Conservation (phyloP, 1,140 invertebrate genomes). For the Drosophila mauritiana region DNA sequence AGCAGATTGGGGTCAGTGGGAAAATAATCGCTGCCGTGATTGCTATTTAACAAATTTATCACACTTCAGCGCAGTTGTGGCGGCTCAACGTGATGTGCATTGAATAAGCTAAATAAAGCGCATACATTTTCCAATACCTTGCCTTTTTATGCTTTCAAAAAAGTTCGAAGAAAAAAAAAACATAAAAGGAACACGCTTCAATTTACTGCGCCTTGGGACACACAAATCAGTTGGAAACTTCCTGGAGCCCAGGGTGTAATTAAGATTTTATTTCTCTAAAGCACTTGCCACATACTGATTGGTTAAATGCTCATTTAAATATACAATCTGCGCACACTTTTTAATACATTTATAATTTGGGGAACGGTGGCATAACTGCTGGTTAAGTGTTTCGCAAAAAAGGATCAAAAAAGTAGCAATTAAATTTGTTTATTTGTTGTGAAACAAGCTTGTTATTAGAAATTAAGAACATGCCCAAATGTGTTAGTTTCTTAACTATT, state of each 20-base stretch:
- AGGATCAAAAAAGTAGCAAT: neutral
- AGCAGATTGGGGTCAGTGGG: slow-evolving; percentile 36
- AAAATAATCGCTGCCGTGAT: slow-evolving; percentile 42
- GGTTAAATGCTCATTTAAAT: slow-evolving; percentile 13
- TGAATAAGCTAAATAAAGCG: slow-evolving; percentile 10
- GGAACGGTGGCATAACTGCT: neutral
- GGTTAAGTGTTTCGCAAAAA: slow-evolving; percentile 4
- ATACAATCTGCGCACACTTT: neutral
- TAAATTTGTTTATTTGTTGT: neutral
- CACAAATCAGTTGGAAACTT: slow-evolving; percentile 6
- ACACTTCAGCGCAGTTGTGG: slow-evolving; percentile 42
- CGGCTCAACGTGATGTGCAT: slow-evolving; percentile 47
- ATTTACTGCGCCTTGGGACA: slow-evolving; percentile 1
- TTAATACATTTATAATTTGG: slow-evolving; percentile 1
- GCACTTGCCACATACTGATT: slow-evolving; percentile 16
- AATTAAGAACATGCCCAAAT: neutral
- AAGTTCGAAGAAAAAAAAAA: neutral
- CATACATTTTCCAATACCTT: slow-evolving; percentile 5
- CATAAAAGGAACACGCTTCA: slow-evolving; percentile 19
- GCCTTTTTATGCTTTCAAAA: slow-evolving; percentile 13
- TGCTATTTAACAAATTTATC: slow-evolving; percentile 49
- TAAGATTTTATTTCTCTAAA: slow-evolving; percentile 22
- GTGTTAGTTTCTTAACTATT: neutral
- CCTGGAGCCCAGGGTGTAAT: slow-evolving; percentile 14
- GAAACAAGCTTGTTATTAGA: neutral